Evolutionary conservation across 1,140 invertebrate genomes (phyloP).

Genomic region (Leptinotarsa texana): DNA sequence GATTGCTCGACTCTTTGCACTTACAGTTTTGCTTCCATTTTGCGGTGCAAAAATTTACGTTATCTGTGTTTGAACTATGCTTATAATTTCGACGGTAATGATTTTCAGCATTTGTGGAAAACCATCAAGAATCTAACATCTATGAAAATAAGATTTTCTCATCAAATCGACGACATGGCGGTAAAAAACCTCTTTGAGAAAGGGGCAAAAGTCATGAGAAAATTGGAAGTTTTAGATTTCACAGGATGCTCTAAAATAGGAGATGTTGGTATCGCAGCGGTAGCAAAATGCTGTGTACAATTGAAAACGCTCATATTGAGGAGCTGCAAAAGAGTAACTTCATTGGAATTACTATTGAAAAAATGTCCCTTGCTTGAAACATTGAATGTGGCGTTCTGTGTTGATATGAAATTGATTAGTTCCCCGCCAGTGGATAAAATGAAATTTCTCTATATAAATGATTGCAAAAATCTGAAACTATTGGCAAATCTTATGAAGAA

Average conservation of each 20-base stretch:
- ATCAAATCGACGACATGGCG: not conserved
- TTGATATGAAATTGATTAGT: not conserved
- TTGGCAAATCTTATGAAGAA: not conserved
- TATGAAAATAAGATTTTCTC: slow-evolving; percentile 7
- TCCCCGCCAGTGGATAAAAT: not conserved
- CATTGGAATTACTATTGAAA: not conserved
- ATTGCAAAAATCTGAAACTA: not conserved
- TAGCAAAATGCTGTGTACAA: slow-evolving; percentile 10
- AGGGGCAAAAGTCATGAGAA: not conserved
- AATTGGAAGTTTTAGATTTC: slow-evolving; percentile 15
- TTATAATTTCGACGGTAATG: slow-evolving; percentile 22
- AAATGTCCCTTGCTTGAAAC: slow-evolving; percentile 1
- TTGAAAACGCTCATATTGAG: not conserved
- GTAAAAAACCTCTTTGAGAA: not conserved
- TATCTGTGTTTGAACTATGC: slow-evolving; percentile 19
- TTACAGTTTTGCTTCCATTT: slow-evolving; percentile 7
- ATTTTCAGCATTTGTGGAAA: slow-evolving; percentile 19
- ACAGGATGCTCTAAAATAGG: slow-evolving; percentile 10
- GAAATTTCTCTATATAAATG: slow-evolving; percentile 5
- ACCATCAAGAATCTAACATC: slow-evolving; percentile 10
- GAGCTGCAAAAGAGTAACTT: not conserved
- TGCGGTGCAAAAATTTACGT: slow-evolving; percentile 17
- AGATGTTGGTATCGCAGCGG: not conserved
- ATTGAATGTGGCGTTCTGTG: slow-evolving; percentile 18
- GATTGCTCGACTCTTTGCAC: slow-evolving; percentile 18